phyloP scores from a whole-genome alignment of 2,113 vertebrate genomes.

The Centropristis striata region DNA sequence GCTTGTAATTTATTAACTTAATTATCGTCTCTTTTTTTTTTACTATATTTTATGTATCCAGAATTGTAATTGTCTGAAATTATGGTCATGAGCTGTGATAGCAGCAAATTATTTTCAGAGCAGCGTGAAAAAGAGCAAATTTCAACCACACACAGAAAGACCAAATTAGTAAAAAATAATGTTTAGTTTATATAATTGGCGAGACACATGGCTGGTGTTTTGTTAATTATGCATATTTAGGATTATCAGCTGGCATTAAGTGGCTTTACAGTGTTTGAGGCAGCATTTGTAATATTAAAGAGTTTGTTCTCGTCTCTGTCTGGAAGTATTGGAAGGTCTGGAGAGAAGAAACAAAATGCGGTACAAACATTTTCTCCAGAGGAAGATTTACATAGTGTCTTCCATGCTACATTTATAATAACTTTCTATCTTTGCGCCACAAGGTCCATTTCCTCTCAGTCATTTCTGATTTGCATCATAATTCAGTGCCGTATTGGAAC shows the following conservation, averaged over 20 bases:
- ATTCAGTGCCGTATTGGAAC: conserved; percentile 36
- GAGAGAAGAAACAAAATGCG: background rate
- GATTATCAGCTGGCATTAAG: conserved; percentile 50
- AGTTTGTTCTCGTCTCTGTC: conserved; percentile 11
- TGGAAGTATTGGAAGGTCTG: background rate
- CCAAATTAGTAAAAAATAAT: conserved; percentile 11
- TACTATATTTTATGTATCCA: background rate
- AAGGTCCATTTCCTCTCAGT: conserved; percentile 46
- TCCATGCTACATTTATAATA: conserved; percentile 11
- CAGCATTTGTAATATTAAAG: conserved; percentile 26
- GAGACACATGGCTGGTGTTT: conserved; percentile 13
- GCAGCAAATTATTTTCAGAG: background rate
- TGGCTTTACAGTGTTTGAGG: conserved; percentile 27
- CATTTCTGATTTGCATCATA: conserved; percentile 56
- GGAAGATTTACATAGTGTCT: conserved; percentile 36
- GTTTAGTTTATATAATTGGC: conserved; percentile 11
- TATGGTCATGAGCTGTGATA: no score
- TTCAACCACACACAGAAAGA: background rate
- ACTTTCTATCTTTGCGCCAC: conserved; percentile 28
- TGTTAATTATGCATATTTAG: conserved; percentile 25
- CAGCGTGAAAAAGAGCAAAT: background rate
- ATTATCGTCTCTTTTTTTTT: background rate
- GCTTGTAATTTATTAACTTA: background rate
- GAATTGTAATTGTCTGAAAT: background rate
- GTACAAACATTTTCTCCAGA: conserved; percentile 22